Percentiles rank a stretch among this genome's conserved stretches.
phyloP scores from a whole-genome alignment of 2,888 invertebrate genomes.

The Cheilosia scutellata region DNA sequence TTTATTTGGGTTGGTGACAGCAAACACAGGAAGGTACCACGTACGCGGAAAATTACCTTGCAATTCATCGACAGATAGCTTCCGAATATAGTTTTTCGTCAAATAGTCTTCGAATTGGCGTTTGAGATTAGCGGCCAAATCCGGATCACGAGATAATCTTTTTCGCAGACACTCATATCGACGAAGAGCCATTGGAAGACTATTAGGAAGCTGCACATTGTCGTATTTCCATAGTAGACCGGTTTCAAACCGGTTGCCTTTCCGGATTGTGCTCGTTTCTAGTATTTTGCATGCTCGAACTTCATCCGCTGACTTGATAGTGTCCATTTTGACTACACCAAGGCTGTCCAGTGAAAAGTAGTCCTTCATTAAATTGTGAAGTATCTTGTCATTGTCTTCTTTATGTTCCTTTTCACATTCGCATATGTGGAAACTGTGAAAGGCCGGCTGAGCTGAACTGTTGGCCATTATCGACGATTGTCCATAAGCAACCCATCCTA shows the following conservation, averaged over 20 bases:
- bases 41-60: too few relatives aligned
- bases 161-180: conserved; percentile 66
- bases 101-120: too few relatives aligned
- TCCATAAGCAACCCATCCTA: conserved; percentile 49
- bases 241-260: conserved; percentile 54
- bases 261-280: conserved; percentile 30
- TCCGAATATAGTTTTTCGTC: too few relatives aligned
- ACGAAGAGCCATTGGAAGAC: conserved; percentile 63
- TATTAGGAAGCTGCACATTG: conserved; percentile 40
- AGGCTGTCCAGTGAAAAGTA: conserved; percentile 15
- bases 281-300: conserved; percentile 23
- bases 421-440: conserved; percentile 49
- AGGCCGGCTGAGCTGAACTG: not conserved
- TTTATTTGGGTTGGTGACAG: too few relatives aligned
- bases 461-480: not conserved
- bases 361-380: conserved; percentile 13
- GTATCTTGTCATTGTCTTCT: not conserved
- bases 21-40: too few relatives aligned
- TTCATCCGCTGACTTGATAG: conserved; percentile 29
- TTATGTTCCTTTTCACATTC: conserved; percentile 9
- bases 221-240: conserved; percentile 76
- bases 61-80: too few relatives aligned
- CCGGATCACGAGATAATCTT: conserved; percentile 40
- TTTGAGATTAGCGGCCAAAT: too few relatives aligned
- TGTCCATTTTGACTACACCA: conserved; percentile 3